Evolutionary conservation across 2,113 vertebrate genomes (phyloP).

Genomic region (Stercorarius parasiticus): DNA sequence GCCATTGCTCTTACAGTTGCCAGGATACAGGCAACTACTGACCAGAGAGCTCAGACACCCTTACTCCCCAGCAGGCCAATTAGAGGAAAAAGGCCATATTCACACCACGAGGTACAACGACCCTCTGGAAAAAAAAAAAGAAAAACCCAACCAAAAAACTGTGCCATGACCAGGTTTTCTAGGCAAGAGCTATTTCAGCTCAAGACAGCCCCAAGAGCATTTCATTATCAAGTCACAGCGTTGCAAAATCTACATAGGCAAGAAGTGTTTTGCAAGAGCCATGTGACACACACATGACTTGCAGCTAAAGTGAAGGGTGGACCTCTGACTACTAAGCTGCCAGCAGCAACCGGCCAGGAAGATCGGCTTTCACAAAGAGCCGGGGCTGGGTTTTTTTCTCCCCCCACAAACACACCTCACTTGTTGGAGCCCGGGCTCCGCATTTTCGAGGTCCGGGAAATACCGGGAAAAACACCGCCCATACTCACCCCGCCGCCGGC

Average conservation of each 20-base stretch:
- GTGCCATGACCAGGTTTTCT: not conserved
- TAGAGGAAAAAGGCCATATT: not conserved
- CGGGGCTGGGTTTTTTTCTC: not conserved
- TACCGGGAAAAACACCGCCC: not conserved
- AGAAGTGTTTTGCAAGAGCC: conserved; percentile 82
- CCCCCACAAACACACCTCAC: not conserved
- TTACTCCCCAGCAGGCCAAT: no score
- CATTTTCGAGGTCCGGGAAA: not conserved
- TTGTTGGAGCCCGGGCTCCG: not conserved
- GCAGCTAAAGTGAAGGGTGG: conserved; percentile 71
- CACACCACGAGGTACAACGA: accelerated
- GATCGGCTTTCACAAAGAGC: not conserved
- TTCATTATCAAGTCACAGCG: conserved; percentile 53
- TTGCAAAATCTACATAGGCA: conserved; percentile 77
- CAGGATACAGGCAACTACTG: not conserved
- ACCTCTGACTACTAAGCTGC: not conserved
- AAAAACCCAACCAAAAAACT: not conserved
- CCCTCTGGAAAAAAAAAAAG: not conserved
- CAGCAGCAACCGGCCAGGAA: not conserved
- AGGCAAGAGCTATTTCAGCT: not conserved
- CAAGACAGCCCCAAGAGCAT: not conserved
- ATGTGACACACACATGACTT: conserved; percentile 95
- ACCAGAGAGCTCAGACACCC: not conserved
- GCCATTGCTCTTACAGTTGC: not conserved
- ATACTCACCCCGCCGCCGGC: not conserved